Evolutionary conservation across 92 coral and sea anemone genomes (phyloP).

Genomic region (Parazoanthus darwini): DNA sequence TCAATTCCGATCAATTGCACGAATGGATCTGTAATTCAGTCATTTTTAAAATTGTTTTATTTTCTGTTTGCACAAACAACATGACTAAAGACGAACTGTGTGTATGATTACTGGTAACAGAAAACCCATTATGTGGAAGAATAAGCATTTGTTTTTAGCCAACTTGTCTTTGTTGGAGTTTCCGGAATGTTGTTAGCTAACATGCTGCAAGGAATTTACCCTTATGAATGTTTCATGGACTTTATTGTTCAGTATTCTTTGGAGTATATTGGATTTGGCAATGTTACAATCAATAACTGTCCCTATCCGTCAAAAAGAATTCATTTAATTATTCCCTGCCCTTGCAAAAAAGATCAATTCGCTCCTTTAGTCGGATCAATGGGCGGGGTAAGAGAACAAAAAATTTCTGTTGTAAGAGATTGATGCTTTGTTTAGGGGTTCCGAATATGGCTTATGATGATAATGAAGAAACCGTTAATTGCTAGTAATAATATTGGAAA

Average conservation of each 20-base stretch:
- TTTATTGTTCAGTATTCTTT: neutral
- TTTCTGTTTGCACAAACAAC: neutral
- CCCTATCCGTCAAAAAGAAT: neutral
- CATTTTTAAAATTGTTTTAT: neutral
- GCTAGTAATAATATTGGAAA: neutral
- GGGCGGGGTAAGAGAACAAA: conserved; percentile 26
- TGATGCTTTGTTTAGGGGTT: neutral
- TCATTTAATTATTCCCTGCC: neutral
- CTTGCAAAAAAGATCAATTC: neutral
- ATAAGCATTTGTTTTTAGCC: neutral
- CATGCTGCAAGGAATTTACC: neutral
- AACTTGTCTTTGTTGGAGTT: neutral
- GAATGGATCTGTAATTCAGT: neutral
- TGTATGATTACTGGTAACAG: neutral
- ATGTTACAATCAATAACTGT: neutral
- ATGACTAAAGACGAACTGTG: neutral
- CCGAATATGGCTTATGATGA: neutral
- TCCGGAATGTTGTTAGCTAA: neutral
- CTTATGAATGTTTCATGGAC: neutral
- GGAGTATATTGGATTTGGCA: neutral
- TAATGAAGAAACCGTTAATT: conserved; percentile 1
- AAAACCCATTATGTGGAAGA: neutral
- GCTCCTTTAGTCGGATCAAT: neutral
- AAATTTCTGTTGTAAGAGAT: neutral
- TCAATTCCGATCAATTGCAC: neutral